phyloP scores from a whole-genome alignment of 2,888 invertebrate species.

The Hermaeophaga mercurialis region DNA sequence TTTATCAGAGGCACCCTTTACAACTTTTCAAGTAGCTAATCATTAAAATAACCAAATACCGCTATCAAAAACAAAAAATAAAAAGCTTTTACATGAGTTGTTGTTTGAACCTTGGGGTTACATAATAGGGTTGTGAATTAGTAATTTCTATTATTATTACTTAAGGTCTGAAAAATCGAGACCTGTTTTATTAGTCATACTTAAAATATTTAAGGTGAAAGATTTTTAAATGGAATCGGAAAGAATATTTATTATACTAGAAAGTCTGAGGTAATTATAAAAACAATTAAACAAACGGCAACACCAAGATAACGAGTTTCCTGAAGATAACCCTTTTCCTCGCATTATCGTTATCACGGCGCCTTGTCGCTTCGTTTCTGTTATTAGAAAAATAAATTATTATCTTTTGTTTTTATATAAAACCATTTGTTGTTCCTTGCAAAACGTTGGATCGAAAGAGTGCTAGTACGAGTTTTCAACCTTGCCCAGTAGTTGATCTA shows the following conservation, averaged over 20 bases:
- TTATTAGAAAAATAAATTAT: conserved; percentile 1
- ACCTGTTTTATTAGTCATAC: no score
- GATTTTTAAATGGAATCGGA: neutral
- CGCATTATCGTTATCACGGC: conserved; percentile 4
- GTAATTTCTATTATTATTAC: no score
- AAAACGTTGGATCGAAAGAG: conserved; percentile 11
- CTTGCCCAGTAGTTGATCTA: conserved; percentile 16
- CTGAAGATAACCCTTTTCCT: conserved; percentile 18
- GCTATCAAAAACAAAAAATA: no score
- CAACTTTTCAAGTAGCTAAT: no score
- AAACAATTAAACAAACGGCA: neutral
- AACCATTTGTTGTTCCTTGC: no score
- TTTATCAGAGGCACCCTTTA: no score
- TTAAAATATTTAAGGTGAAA: no score
- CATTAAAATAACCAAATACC: no score
- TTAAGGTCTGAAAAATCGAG: no score
- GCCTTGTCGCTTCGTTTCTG: neutral
- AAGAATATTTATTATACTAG: neutral
- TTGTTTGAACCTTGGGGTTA: no score
- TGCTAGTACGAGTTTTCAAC: conserved; percentile 15
- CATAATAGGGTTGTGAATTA: no score
- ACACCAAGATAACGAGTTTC: conserved; percentile 5
- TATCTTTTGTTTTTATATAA: neutral
- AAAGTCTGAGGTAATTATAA: neutral
- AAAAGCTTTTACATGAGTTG: no score